Conservation (phyloP, 2,113 vertebrate species). For the Cyprinodon brontotheroides region DNA sequence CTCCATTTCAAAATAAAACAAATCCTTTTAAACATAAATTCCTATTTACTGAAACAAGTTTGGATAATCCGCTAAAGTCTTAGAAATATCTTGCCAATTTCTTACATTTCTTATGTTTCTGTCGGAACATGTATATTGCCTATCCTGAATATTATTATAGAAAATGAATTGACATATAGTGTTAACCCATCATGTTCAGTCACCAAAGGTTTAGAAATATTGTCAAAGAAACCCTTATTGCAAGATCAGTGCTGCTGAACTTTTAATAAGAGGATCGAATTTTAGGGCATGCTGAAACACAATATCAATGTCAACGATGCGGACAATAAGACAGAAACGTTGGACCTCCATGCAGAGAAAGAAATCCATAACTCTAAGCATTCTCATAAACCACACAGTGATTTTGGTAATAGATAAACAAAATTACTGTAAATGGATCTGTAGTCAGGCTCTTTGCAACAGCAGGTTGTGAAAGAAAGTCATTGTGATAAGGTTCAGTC, state of each 20-base stretch:
- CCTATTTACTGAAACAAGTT: too few relatives aligned
- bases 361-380: constrained; percentile 23
- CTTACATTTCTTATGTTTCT: too few relatives aligned
- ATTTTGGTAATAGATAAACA: constrained; percentile 36
- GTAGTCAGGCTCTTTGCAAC: constrained; percentile 32
- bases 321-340: constrained; percentile 20
- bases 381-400: constrained; percentile 37
- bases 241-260: background rate
- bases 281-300: background rate
- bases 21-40: too few relatives aligned
- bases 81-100: too few relatives aligned
- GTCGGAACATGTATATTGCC: too few relatives aligned
- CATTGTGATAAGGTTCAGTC: constrained; percentile 64
- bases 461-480: constrained; percentile 40
- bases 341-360: constrained; percentile 13
- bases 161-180: background rate
- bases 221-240: background rate
- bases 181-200: background rate
- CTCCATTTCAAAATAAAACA: too few relatives aligned
- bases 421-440: constrained; percentile 34
- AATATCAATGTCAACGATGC: background rate
- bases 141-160: background rate
- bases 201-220: background rate
- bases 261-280: background rate
- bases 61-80: too few relatives aligned